These are phyloP conservation scores for Acanthosepion lycidas DNA, from an alignment of 2,888 invertebrate genomes.

Conservation along the genomic window DNA sequence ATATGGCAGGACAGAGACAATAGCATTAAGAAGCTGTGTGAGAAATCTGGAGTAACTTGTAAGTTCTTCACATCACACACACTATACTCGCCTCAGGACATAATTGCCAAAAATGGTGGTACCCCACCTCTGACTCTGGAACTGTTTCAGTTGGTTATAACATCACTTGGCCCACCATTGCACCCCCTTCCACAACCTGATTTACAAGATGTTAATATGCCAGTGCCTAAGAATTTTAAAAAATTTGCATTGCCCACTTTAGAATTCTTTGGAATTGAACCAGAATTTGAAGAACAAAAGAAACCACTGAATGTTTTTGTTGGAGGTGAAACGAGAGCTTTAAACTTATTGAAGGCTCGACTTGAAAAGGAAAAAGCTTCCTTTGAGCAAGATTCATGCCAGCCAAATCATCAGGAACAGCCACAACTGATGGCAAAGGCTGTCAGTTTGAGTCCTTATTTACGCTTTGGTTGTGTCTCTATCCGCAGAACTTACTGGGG, in stretches of 20 bases:
- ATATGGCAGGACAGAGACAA: conserved; percentile 82
- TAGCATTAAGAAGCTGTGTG: conserved; percentile 78
- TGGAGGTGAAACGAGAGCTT: conserved; percentile 82
- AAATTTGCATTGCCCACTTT: conserved; percentile 55
- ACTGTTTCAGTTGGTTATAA: conserved; percentile 78
- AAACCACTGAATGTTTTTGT: conserved; percentile 69
- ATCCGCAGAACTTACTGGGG: conserved; percentile 84
- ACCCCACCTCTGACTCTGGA: conserved; percentile 83
- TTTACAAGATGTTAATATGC: conserved; percentile 69
- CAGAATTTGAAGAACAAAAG: conserved; percentile 64
- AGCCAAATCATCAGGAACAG: conserved; percentile 81
- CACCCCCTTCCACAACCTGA: conserved; percentile 61
- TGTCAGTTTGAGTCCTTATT: conserved; percentile 82
- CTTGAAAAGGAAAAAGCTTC: conserved; percentile 76
- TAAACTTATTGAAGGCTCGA: conserved; percentile 79
- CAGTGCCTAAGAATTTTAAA: conserved; percentile 76
- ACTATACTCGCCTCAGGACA: conserved; percentile 81
- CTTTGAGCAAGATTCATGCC: conserved; percentile 78
- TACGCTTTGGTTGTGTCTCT: conserved; percentile 83
- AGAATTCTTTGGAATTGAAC: conserved; percentile 62
- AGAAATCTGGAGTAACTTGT: conserved; percentile 78
- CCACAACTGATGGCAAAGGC: conserved; percentile 82
- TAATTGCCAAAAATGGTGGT: conserved; percentile 82
- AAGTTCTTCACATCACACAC: conserved; percentile 83
- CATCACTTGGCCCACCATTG: conserved; percentile 64